Evolutionary conservation across 35 echinoderm and acorn worm species (phyloP).

Genomic region (Anneissia japonica): DNA sequence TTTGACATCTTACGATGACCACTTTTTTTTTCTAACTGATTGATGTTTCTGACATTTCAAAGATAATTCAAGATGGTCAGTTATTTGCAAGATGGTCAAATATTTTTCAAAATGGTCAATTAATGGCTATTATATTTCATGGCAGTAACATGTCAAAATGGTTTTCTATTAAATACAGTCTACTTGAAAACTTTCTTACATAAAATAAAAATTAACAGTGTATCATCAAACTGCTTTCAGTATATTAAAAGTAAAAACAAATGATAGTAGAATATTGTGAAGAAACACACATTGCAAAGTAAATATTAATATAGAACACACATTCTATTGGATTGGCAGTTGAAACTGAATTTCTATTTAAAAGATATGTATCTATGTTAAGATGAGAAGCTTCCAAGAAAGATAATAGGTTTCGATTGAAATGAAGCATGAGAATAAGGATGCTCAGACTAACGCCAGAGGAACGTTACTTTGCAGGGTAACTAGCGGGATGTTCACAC

Average conservation of each 20-base stretch:
- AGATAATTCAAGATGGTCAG: background rate
- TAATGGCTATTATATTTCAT: background rate
- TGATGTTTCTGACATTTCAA: background rate
- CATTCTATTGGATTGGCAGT: no score
- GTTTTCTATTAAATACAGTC: background rate
- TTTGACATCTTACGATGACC: background rate
- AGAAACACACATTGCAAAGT: no score
- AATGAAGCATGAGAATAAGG: no score
- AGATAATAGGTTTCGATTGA: no score
- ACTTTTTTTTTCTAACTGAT: background rate
- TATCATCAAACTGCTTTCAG: background rate
- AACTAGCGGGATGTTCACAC: no score
- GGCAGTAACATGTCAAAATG: background rate
- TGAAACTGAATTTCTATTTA: no score
- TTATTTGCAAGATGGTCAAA: background rate
- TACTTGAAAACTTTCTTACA: background rate
- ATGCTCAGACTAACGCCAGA: no score
- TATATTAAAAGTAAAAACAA: background rate
- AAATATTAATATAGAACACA: no score
- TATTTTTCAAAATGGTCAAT: background rate
- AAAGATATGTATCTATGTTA: no score
- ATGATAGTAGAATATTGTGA: no score
- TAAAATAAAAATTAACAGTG: background rate
- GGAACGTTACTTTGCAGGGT: no score
- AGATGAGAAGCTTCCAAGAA: no score